Evolutionary conservation across 2,113 vertebrate genomes (phyloP).

Genomic region (Riparia riparia): DNA sequence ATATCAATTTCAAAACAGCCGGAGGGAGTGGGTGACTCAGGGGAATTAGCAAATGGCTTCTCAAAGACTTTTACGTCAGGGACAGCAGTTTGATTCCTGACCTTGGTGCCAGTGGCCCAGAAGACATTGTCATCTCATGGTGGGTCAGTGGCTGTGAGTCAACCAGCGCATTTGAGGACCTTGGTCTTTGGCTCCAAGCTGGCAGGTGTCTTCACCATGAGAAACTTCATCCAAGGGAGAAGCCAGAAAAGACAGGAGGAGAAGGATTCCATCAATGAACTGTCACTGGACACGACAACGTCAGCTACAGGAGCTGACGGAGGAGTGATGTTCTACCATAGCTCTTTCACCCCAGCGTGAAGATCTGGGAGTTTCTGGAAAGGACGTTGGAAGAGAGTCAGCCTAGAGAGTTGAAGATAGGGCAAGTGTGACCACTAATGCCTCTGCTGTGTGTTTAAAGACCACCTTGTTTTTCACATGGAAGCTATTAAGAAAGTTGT

Average conservation of each 20-base stretch:
- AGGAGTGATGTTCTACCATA: neutral
- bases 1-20: slow-evolving; percentile 69
- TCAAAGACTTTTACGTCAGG: slow-evolving; percentile 50
- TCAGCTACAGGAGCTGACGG: accelerated
- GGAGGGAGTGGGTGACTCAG: slow-evolving; percentile 48
- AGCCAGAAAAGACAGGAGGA: neutral
- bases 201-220: slow-evolving; percentile 19
- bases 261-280: neutral
- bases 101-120: neutral
- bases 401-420: neutral
- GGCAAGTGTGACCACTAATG: neutral
- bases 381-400: neutral
- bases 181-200: neutral
- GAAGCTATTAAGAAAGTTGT: neutral
- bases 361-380: neutral
- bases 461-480: neutral
- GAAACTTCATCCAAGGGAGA: neutral
- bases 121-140: neutral
- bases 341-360: neutral
- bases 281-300: accelerated
- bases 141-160: neutral
- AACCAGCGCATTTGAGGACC: neutral
- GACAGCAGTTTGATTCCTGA: neutral
- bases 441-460: neutral
- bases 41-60: slow-evolving; percentile 62